Base-by-base conservation (phyloP, 1,140 invertebrate genomes). In the Cydia fagiglandana region DNA sequence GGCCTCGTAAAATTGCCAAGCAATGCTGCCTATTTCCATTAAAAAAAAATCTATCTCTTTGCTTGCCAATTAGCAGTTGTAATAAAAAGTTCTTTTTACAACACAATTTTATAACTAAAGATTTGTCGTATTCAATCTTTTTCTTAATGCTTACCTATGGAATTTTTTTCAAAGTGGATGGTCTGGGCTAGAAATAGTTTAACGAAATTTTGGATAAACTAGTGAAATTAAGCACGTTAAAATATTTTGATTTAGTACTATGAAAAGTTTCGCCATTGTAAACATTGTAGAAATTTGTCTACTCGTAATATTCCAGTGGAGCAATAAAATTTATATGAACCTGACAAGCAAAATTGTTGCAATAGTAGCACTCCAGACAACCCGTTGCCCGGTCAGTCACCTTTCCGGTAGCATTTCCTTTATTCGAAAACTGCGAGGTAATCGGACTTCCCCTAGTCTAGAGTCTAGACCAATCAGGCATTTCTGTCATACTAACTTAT, bases 391-490 rank as follows among this genome's bases (percentile, higher is more conserved):
- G 66, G 38, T 9, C 38, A 17, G 6, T 70, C 38, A 70, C 66
- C 66, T 70, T 24, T 24, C 56, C 30, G n/a, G 66, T 34, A 30
- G 13, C 66, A 38, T 38, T 38, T 70, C 66, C 66, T 70, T 70
- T 70, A 70, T 70, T 70, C 38, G 66, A 70, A 70, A 70, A 70
- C 66, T 70, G 66, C 34, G 45, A 70, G 66, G 66, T 38, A 38
- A 70, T 70, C 66, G n/a, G n/a, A 17, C 30, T 38, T 38, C 66
- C 66, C 66, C 66, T 53, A 53, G 50, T 53, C 66, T 34, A 15
- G 38, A 41, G 64, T 68, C 64, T 70, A 70, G 66, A 70, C 66
- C 66, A 38, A 61, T 61, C 56, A 70, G 64, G 66, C 2, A 70
- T 70, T 70, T n/a, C 34, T 17, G 66, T 70, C 12, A 34, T 34